A percentile compares a stretch with the other conserved stretches of the same genome.
These are phyloP conservation scores for Oenanthe oenanthe DNA, from an alignment of 2,113 vertebrate species.

Conservation along the genomic window DNA sequence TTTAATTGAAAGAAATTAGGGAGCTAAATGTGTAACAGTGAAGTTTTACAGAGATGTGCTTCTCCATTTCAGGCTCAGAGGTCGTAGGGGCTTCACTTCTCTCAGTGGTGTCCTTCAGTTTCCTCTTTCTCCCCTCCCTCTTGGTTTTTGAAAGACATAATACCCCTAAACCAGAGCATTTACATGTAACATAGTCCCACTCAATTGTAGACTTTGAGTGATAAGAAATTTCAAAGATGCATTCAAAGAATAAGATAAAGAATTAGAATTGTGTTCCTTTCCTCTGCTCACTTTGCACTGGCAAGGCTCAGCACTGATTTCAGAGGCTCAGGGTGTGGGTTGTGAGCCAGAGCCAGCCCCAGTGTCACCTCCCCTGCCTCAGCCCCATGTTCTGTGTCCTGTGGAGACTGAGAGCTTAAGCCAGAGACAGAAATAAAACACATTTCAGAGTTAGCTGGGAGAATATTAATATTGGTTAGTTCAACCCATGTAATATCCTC, in stretches of 20 bases:
- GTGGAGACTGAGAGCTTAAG: neutral
- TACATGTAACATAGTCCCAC: neutral
- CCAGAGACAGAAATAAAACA: neutral
- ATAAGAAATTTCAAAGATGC: neutral
- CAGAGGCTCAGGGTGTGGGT: neutral
- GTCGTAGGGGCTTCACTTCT: neutral
- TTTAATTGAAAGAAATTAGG: neutral
- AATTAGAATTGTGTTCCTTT: neutral
- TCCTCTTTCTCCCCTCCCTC: neutral
- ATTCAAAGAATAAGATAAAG: neutral
- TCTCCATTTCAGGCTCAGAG: neutral
- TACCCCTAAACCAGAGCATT: neutral
- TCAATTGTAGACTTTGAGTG: neutral
- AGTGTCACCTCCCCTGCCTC: neutral
- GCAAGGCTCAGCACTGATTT: neutral
- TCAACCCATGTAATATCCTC: neutral
- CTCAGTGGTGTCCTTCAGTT: neutral
- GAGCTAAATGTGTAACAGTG: neutral
- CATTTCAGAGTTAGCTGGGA: neutral
- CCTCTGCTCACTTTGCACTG: neutral
- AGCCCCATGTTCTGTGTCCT: rapidly evolving
- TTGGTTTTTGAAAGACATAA: neutral
- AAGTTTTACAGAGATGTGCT: neutral
- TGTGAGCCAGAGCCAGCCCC: neutral
- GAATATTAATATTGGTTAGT: neutral